Evolutionary conservation across 2,113 vertebrate genomes (phyloP).

Genomic region (Aspidoscelis tigris): DNA sequence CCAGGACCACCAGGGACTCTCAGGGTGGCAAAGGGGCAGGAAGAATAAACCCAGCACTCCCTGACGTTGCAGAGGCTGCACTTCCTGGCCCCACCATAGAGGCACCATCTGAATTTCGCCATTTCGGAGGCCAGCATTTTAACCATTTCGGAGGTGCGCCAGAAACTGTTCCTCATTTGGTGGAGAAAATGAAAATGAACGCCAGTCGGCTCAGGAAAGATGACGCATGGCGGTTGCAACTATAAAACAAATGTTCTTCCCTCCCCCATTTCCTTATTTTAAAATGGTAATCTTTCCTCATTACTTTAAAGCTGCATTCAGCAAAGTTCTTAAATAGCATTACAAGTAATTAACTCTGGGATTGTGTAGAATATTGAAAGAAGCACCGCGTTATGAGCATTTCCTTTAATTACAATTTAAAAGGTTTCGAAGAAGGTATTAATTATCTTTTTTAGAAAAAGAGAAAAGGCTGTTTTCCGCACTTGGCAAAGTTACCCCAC

Average conservation of each 20-base stretch:
- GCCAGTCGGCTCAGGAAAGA: neutral
- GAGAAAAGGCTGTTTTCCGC: neutral
- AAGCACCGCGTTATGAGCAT: neutral
- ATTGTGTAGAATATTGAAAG: neutral
- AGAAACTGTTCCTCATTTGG: neutral
- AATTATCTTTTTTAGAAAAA: neutral
- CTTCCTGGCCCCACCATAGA: neutral
- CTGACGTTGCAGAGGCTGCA: neutral
- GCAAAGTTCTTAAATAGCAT: neutral
- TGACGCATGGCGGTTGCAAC: no score
- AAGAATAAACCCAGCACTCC: no score
- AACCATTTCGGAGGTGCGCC: neutral
- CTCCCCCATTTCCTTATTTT: neutral
- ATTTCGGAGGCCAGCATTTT: neutral
- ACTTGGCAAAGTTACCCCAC: neutral
- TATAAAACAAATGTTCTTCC: neutral
- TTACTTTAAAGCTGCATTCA: neutral
- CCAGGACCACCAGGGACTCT: no score
- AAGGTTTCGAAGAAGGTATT: neutral
- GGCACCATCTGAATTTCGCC: neutral
- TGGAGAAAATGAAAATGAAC: neutral
- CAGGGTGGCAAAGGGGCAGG: no score
- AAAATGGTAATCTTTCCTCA: neutral
- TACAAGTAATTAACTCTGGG: neutral
- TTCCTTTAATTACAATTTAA: slow-evolving; percentile 1